Percentiles rank a stretch among this genome's conserved stretches.
Evolutionary conservation across 2,113 vertebrate genomes (phyloP).

Genomic region (Electrona antarctica): DNA sequence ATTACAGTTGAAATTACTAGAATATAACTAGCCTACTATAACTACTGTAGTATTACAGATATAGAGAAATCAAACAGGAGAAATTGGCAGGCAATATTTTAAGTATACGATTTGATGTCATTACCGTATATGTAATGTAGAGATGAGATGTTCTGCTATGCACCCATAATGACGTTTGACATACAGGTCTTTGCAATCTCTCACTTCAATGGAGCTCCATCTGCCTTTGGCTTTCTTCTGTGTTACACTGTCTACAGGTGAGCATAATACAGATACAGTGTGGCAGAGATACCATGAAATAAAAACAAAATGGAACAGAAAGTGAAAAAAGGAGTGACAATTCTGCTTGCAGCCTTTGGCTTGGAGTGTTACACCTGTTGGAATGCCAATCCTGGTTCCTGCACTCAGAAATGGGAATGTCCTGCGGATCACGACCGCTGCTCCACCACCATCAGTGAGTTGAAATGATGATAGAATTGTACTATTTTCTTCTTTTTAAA

Average conservation of each 20-base stretch:
- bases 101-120: too few species aligned
- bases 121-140: too few species aligned
- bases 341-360: conserved; percentile 7
- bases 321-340: background rate
- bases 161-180: too few species aligned
- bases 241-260: conserved; percentile 34
- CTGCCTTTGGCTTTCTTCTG: conserved; percentile 11
- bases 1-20: too few species aligned
- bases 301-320: background rate
- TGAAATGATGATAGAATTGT: background rate
- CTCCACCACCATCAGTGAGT: conserved; percentile 24
- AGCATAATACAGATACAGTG: background rate
- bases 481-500: background rate
- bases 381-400: conserved; percentile 26
- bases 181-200: background rate
- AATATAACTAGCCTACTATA: too few species aligned
- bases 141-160: too few species aligned
- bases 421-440: conserved; percentile 13
- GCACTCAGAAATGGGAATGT: conserved; percentile 16
- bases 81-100: too few species aligned
- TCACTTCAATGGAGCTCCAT: conserved; percentile 19
- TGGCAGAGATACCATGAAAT: background rate
- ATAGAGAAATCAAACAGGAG: too few species aligned
- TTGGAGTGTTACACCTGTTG: conserved; percentile 48
- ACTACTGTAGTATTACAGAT: too few species aligned